A percentile compares a stretch with the other conserved stretches of the same genome.
Conservation (phyloP, 1,140 invertebrate species). For the Drosophila bipectinata region DNA sequence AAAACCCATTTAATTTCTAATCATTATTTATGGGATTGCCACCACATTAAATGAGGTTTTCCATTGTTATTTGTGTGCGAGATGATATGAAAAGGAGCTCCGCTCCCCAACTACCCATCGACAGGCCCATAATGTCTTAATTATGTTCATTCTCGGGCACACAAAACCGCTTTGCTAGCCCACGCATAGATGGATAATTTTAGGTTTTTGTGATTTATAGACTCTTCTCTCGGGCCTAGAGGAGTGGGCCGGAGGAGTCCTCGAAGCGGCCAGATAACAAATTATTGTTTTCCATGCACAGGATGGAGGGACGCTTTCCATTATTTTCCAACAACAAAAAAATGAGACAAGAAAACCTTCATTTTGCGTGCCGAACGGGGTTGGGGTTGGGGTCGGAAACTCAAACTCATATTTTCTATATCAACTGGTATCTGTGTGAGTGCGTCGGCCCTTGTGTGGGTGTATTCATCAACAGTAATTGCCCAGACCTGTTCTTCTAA, state of each 20-base stretch:
- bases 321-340: constrained; percentile 40
- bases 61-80: constrained; percentile 23
- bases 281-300: constrained; percentile 66
- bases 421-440: not conserved
- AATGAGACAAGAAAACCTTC: constrained; percentile 51
- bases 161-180: constrained; percentile 39
- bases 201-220: constrained; percentile 68
- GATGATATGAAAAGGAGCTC: constrained; percentile 27
- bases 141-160: constrained; percentile 51
- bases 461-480: constrained; percentile 79
- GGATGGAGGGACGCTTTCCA: constrained; percentile 37
- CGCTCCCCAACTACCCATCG: constrained; percentile 9
- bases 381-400: not conserved
- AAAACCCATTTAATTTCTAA: constrained; percentile 67
- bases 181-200: constrained; percentile 50
- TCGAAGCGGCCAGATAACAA: constrained; percentile 58
- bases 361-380: constrained; percentile 43
- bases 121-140: constrained; percentile 58
- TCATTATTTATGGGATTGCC: constrained; percentile 65
- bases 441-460: constrained; percentile 21
- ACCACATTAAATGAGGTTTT: constrained; percentile 23
- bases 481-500: constrained; percentile 48
- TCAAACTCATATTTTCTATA: constrained; percentile 54
- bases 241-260: constrained; percentile 12
- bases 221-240: constrained; percentile 28